These are phyloP conservation scores for Podarcis cretensis DNA, from an alignment of 2,113 vertebrate genomes.

Conservation along the genomic window DNA sequence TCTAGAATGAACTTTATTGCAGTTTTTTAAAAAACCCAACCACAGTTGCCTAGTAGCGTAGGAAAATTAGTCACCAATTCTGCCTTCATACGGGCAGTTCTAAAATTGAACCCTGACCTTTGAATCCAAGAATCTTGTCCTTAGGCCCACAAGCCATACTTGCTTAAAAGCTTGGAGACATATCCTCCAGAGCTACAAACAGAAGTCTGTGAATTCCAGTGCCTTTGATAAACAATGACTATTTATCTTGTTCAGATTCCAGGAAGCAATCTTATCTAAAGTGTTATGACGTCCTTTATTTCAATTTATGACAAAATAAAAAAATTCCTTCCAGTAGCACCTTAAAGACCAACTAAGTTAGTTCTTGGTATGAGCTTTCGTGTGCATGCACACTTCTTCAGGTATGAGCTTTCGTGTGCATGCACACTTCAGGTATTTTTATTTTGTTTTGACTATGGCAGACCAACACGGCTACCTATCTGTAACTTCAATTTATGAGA, in stretches of 20 bases:
- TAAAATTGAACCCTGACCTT: constrained; percentile 5
- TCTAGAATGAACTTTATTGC: not conserved
- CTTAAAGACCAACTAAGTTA: no score
- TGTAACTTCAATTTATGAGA: not conserved
- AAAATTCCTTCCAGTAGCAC: no score
- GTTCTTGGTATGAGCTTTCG: no score
- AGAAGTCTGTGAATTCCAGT: not conserved
- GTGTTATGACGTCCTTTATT: not conserved
- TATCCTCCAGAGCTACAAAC: not conserved
- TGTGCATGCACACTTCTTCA: no score
- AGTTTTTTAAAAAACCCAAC: not conserved
- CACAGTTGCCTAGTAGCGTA: not conserved
- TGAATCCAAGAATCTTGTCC: not conserved
- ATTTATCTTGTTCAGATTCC: constrained; percentile 9
- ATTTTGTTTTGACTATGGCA: no score
- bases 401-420: no score
- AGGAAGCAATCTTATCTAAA: not conserved
- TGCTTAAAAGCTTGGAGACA: not conserved
- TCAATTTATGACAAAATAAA: not conserved
- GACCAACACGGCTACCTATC: no score
- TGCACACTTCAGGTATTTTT: no score
- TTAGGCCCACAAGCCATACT: not conserved
- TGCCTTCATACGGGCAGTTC: not conserved
- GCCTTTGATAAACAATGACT: constrained; percentile 2
- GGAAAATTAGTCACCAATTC: not conserved